Evolutionary conservation across 2,888 invertebrate species (phyloP), one percentile per base, ranked within the genome.

Genomic region (Rhopalosiphum nymphaeae): DNA sequence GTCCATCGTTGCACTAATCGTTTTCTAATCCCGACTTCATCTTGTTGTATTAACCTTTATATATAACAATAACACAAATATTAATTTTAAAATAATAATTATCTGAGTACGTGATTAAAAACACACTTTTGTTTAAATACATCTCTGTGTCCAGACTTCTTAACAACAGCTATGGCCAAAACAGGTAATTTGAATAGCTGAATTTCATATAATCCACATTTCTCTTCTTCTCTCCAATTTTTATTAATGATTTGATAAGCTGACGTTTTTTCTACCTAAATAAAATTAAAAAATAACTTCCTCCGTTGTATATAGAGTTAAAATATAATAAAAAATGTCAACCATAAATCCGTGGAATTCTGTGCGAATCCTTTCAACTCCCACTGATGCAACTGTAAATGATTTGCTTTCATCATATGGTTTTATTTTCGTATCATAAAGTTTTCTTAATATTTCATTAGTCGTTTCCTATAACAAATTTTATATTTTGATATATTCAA

Each of bases 181-280:
- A 78, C 36, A 21, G 67, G 67, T 95, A 97, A 95, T 95, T 96
- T 96, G 96, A 97, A 97, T 2, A 97, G 96, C 95, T 97, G 96
- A 95, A 98, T 97, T 95, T 97, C 97, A 94, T 97, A 96, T 49
- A 98, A 96, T 0, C 97, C 97, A 95, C 97, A 98, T 95, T 97
- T 98, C 95, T 97, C 97, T 26, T 96, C 96, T 95, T 97, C 97
- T 42, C 96, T 96, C 95, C 97, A 98, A 93, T 97, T 97, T 95
- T 97, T 97, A 42, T 97, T 97, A 1, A 97, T 97, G 57, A 97
- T 96, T 95, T 97, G 97, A 95, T 97, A 97, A 0, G 97, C 97
- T 0, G 97, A 96, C 0, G 97, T 78, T 78, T 78, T 36, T 36
- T 78, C 67, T 7, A 78, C 67, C 67, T 78, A 21, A 21, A 13